Base-by-base conservation (phyloP, 2,797 vertebrate genomes). In the Salarias fasciatus region DNA sequence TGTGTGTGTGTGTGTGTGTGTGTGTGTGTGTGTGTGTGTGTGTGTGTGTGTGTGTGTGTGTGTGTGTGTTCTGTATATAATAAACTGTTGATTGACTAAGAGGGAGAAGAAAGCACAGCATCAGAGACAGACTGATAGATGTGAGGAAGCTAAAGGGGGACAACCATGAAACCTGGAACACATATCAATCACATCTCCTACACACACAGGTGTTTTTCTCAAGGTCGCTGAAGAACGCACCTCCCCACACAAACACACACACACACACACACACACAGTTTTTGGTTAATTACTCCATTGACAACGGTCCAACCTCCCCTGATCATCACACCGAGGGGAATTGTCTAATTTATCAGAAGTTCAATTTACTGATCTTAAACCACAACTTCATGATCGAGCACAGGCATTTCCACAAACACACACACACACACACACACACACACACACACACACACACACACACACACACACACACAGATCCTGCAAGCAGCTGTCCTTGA, bases 141-240 rank as follows among this genome's bases (percentile, higher is more conserved):
- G 65, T 28, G 42, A 58, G 47, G 62, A 61, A 61, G 67, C 61
- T 14, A 7, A 64, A 24, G 62, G 69, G 55, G 75, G 73, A 79
- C 54, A 72, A 80, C 62, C 52, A 52, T 11, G n/a, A 56, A 72
- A 84, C 76, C 71, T 69, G 67, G 76, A 79, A 71, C 37, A 63
- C 61, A 72, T 75, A 89, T 90, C 81, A 86, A 85, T 91, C 88
- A 86, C 54, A 46, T 68, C 60, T 60, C 63, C 77, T 72, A 70
- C 63, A 84, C 63, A 84, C 54, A 35, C 71, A 79, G 78, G 75
- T 83, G 79, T 75, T 69, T 70, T 49, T 56, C 54, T 85, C 89
- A 92, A 92, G 88, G 90, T 89, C 74, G 40, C 53, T 2, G 61
- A 63, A 31, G 36, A 57, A 54, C 66, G 54, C 53, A 38, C 53